Percentiles rank a stretch among this genome's conserved stretches.
Conservation (phyloP, 2,888 invertebrate species). For the Drosophila nigritarsus region DNA sequence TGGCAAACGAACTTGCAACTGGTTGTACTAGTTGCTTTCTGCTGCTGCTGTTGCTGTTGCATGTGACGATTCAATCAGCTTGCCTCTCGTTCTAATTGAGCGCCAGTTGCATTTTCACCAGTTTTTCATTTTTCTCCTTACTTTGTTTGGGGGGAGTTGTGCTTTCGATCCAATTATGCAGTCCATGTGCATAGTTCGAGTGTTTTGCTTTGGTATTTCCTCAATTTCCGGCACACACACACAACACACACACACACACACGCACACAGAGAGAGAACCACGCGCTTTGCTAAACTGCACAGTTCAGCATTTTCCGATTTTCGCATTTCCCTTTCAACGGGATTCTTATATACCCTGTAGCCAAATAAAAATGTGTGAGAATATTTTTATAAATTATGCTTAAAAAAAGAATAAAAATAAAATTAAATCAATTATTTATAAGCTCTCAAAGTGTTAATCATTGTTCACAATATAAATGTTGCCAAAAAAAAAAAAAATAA, state of each 20-base stretch:
- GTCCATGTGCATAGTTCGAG: constrained; percentile 51
- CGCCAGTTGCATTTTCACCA: constrained; percentile 37
- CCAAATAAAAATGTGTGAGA: background rate
- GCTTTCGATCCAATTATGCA: constrained; percentile 67
- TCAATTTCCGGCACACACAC: constrained; percentile 44
- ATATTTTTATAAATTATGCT: background rate
- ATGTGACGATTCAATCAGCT: constrained; percentile 48
- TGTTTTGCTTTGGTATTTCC: constrained; percentile 46
- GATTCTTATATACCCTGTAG: background rate
- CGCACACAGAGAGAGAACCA: background rate
- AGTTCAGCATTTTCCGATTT: constrained; percentile 54
- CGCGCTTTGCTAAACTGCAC: constrained; percentile 7
- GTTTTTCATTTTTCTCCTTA: too few relatives aligned
- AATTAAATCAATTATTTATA: background rate
- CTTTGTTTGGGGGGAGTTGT: background rate
- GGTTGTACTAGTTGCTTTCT: constrained; percentile 5
- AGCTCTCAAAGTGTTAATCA: background rate
- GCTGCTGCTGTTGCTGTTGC: background rate
- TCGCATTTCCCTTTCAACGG: constrained; percentile 63
- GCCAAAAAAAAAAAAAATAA: too few relatives aligned
- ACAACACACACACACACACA: constrained; percentile 12
- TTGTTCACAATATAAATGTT: background rate
- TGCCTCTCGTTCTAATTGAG: constrained; percentile 70
- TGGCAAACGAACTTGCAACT: constrained; percentile 1
- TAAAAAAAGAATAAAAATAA: background rate